phyloP scores from a whole-genome alignment of 2,797 vertebrate species.

The Geotrypetes seraphini region DNA sequence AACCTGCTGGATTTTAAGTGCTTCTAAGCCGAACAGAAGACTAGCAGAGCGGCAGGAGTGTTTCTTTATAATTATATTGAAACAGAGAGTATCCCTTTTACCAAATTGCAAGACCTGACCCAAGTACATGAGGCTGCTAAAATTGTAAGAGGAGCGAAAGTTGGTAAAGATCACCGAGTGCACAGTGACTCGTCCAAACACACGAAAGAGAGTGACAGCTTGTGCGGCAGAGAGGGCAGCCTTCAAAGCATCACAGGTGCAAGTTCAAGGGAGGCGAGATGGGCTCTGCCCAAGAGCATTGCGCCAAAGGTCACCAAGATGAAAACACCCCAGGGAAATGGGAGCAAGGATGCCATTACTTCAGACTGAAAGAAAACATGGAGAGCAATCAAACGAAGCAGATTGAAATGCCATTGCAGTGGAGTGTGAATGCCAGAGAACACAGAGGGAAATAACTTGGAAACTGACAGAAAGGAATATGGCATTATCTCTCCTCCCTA shows the following conservation, averaged over 20 bases:
- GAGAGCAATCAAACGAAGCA: conserved; percentile 30
- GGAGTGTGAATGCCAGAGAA: conserved; percentile 26
- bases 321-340: conserved; percentile 40
- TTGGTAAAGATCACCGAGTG: conserved; percentile 19
- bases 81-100: too few relatives aligned
- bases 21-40: too few relatives aligned
- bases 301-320: conserved; percentile 49
- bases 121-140: conserved; percentile 6
- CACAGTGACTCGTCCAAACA: conserved; percentile 11
- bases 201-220: conserved; percentile 16
- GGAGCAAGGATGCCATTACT: conserved; percentile 28
- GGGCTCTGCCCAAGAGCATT: too few relatives aligned
- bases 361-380: conserved; percentile 28
- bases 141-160: conserved; percentile 5
- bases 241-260: conserved; percentile 14
- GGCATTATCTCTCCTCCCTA: background rate
- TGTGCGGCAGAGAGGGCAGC: background rate
- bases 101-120: conserved; percentile 21
- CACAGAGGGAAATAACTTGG: conserved; percentile 15
- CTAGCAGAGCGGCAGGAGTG: too few relatives aligned
- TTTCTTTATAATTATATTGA: too few relatives aligned
- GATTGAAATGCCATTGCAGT: conserved; percentile 27
- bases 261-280: conserved; percentile 16
- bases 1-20: too few relatives aligned
- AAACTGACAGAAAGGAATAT: conserved; percentile 13